Evolutionary conservation across 2,888 invertebrate species (phyloP), one percentile per base, ranked within the genome.

Genomic region (Daptonema setosum): DNA sequence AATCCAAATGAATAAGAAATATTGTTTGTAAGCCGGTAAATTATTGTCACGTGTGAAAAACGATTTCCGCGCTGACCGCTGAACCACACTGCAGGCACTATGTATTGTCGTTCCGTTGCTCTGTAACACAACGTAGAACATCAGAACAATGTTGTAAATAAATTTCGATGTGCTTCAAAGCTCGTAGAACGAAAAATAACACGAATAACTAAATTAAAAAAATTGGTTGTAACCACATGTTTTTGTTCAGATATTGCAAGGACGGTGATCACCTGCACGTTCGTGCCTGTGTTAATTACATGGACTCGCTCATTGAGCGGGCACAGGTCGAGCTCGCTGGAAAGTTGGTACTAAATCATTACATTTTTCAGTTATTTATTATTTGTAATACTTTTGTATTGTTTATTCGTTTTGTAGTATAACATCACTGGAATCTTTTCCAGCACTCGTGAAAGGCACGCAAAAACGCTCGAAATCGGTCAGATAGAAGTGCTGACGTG

Each of bases 401-500:
- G 8, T 47, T 8, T 5, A 20, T 17, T 47, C 22, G 24, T n/a
- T 47, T 47, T 11, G 22, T 5, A 20, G 8, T 11, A 47, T 17
- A 35, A 35, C 35, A 35, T 11, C 35, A 8, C 8, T 35, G 35
- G 11, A 17, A 35, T 17, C 35, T 17, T 8, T 35, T 35, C 35
- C 60, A 70, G 83, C 69, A 80, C 83, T 63, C 78, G 88, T 60
- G 90, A 90, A 72, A 79, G 90, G 57, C 90, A 91, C 71, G 90
- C 90, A 8, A 90, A 90, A 75, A 90, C 90, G n/a, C 74, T 91
- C 65, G 90, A 90, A 76, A 87, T 88, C 62, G 90, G 90, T 64
- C 90, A 91, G 74, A 88, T 90, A 74, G 90, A 91, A 76, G 88
- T 91, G 57, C 77, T 91, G 62, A 88, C 87, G 14, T 91, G 90